Evolutionary conservation across 1,140 invertebrate species (phyloP).

Genomic region (Pectinophora gossypiella): DNA sequence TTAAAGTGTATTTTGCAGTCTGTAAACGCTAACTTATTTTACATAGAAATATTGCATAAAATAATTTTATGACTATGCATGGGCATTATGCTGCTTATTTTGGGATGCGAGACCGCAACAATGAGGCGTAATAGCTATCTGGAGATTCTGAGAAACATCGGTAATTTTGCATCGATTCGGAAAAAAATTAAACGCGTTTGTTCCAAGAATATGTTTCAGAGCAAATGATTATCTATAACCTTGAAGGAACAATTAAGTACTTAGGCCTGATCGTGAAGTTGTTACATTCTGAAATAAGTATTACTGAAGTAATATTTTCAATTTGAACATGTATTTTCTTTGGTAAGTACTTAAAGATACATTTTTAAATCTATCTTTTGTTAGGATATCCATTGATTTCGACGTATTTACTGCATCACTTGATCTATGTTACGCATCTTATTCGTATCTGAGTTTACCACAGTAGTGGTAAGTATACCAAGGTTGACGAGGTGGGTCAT

Average conservation of each 20-base stretch:
- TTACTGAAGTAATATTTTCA: no score
- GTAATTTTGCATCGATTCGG: neutral
- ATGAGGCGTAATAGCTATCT: constrained; percentile 21
- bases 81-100: constrained; percentile 39
- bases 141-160: neutral
- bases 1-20: constrained; percentile 15
- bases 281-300: no score
- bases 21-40: constrained; percentile 15
- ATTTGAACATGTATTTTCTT: no score
- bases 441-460: no score
- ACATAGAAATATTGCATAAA: constrained; percentile 21
- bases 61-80: constrained; percentile 37
- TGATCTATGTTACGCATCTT: no score
- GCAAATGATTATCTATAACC: neutral
- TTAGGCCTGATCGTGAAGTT: no score
- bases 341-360: no score
- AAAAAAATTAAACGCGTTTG: neutral
- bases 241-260: neutral
- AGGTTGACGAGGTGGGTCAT: no score
- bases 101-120: constrained; percentile 30
- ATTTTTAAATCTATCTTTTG: no score
- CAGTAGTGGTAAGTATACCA: no score
- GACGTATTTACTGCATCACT: no score
- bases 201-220: neutral
- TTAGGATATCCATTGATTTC: no score